Base-by-base conservation (phyloP, 2,113 vertebrate genomes). In the Podarcis muralis region DNA sequence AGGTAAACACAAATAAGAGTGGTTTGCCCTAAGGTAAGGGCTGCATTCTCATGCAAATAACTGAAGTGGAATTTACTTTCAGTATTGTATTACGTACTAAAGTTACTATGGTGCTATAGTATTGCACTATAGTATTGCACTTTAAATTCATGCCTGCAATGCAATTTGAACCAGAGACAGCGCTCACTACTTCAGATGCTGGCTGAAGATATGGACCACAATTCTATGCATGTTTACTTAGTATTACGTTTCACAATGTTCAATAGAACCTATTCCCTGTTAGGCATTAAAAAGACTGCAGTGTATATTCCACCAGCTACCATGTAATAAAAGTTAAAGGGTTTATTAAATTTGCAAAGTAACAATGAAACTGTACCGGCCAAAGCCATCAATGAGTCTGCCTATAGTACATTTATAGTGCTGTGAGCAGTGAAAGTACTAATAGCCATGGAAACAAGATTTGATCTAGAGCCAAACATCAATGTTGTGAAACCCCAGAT, bases 341-440 rank as follows among this genome's bases (percentile, higher is more conserved):
- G 27, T 78, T 80, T n/a, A 72, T 90, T 87, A 32, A 87, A 87
- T 40, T 81, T 86, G 84, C 30, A 69, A 84, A 93, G 87, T 77
- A 37, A 0, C 3, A 88, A 25, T 4, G 5, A 53, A 88, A 22
- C 11, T 13, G 8, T 35, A 23, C 0, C 18, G 1, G 71, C 79
- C 87, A 74, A 76, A 83, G 72, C 53, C 16, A 32, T 83, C 78
- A 13, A 65, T 88, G 48, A 53, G 11, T 6, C 72, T 35, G 32
- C 5, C 1, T 22, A 1, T 72, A 0, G 0, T 40, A 59, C 85
- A 87, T 92, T 87, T 8, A 30, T 72, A 87, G 5, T 18, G 20
- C n/a, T 2, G 0, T 66, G 65, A 0, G 90, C 53, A 90, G 40
- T n/a, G 1, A 72, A 75, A 81, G 30, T 65, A 74, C 30, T 35